Percentiles rank a stretch among this genome's conserved stretches.
These are phyloP conservation scores for Lasioglossum albipes DNA, from an alignment of 1,140 invertebrate genomes.

Conservation along the genomic window DNA sequence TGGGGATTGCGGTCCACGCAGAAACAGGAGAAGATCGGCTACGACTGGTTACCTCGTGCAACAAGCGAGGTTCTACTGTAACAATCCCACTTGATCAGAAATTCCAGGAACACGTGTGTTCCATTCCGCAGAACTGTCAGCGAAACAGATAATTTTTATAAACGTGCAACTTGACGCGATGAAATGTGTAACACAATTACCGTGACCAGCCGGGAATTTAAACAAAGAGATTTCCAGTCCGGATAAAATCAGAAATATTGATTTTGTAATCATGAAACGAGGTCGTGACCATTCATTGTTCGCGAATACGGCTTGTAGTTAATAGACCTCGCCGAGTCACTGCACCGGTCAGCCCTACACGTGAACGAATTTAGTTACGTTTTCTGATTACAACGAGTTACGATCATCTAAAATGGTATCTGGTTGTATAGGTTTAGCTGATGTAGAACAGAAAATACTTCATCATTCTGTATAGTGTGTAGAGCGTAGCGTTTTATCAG, in stretches of 20 bases:
- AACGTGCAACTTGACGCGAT: background rate
- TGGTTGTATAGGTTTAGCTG: background rate
- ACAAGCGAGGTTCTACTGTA: too few species aligned
- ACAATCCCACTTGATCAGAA: too few species aligned
- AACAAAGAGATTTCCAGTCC: conserved; percentile 21
- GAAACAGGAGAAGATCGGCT: too few species aligned
- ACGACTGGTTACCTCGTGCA: too few species aligned
- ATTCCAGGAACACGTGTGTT: too few species aligned
- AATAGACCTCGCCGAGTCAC: background rate
- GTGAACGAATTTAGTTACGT: background rate
- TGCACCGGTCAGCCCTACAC: background rate
- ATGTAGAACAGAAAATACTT: background rate
- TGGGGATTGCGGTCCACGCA: too few species aligned
- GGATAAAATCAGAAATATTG: conserved; percentile 66
- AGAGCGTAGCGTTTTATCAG: too few species aligned
- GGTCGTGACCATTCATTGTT: conserved; percentile 64
- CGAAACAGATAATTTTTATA: too few species aligned
- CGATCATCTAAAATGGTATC: background rate
- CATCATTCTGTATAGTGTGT: too few species aligned
- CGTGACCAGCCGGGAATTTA: background rate
- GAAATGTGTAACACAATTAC: background rate
- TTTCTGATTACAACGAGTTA: background rate
- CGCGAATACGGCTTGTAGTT: background rate
- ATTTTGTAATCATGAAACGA: conserved; percentile 71
- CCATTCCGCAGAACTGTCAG: too few species aligned